A percentile compares a stretch with the other conserved stretches of the same genome.
These are phyloP conservation scores for Regulus satrapa DNA, from an alignment of 2,113 vertebrate species.

Conservation along the genomic window DNA sequence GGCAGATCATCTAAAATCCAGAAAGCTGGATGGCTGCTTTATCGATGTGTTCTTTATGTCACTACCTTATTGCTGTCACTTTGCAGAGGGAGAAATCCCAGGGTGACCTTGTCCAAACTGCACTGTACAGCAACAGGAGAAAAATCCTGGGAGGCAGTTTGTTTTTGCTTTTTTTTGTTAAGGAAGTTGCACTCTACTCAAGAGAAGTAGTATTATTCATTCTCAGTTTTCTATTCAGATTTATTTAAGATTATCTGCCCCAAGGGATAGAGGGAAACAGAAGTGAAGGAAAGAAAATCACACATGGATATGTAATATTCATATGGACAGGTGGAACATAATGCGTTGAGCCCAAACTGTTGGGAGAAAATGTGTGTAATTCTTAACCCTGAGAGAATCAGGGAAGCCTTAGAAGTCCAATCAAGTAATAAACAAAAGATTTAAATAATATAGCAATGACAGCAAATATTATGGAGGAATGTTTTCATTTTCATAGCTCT, in stretches of 20 bases:
- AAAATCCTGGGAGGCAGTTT: accelerated
- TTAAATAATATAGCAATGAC: not conserved
- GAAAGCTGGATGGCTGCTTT: not conserved
- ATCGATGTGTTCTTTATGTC: not conserved
- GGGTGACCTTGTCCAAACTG: not conserved
- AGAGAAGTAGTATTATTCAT: not conserved
- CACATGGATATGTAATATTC: not conserved
- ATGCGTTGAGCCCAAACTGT: not conserved
- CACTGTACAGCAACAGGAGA: not conserved
- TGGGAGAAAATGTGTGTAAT: not conserved
- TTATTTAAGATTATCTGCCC: not conserved
- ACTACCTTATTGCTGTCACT: not conserved
- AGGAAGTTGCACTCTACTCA: not conserved
- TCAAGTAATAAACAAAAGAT: not conserved
- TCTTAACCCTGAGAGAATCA: not conserved
- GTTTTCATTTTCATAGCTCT: conserved; percentile 3
- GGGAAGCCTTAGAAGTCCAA: not conserved
- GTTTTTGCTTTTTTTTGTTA: not conserved
- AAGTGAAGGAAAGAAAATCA: not conserved
- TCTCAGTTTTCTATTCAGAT: not conserved
- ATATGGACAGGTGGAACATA: not conserved
- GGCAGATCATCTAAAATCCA: not conserved
- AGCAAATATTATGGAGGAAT: not conserved
- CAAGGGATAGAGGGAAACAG: not conserved
- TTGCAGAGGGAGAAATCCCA: not conserved